Percentiles rank a stretch among this genome's conserved stretches.
Evolutionary conservation across 2,113 vertebrate genomes (phyloP).

Genomic region (Suricata suricatta): DNA sequence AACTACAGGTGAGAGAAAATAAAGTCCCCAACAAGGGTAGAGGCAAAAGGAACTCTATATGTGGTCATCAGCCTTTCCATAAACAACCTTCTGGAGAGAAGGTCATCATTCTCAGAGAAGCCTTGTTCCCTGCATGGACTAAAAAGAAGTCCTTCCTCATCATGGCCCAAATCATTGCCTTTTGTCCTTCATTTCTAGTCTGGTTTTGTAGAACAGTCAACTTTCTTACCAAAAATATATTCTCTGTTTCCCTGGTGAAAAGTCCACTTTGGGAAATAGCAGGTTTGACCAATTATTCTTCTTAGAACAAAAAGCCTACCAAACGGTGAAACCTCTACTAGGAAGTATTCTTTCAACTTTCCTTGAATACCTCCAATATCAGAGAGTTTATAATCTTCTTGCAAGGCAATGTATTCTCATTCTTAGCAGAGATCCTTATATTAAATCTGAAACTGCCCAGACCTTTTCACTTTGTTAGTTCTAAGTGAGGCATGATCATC

Average conservation of each 20-base stretch:
- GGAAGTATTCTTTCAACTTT: not conserved
- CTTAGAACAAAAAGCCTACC: not conserved
- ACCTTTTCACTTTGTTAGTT: not conserved
- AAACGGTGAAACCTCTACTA: not conserved
- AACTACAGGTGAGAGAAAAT: not conserved
- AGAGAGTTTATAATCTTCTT: not conserved
- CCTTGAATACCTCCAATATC: not conserved
- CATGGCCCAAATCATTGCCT: not conserved
- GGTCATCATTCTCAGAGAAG: not conserved
- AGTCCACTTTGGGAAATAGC: not conserved
- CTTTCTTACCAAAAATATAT: constrained; percentile 26
- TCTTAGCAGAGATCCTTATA: not conserved
- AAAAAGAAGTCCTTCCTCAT: not conserved
- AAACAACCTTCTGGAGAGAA: not conserved
- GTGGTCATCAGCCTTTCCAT: not conserved
- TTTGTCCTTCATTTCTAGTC: not conserved
- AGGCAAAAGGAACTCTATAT: not conserved
- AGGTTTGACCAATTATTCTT: not conserved
- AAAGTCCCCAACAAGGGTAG: not conserved
- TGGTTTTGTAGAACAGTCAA: not conserved
- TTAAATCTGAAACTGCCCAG: not conserved
- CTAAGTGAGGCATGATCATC: not conserved
- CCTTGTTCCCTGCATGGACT: not conserved
- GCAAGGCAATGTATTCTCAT: not conserved
- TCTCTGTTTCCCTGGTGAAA: not conserved